Percentiles rank a stretch among this genome's conserved stretches.
Conservation (phyloP, 2,797 vertebrate species). For the Acipenser ruthenus region DNA sequence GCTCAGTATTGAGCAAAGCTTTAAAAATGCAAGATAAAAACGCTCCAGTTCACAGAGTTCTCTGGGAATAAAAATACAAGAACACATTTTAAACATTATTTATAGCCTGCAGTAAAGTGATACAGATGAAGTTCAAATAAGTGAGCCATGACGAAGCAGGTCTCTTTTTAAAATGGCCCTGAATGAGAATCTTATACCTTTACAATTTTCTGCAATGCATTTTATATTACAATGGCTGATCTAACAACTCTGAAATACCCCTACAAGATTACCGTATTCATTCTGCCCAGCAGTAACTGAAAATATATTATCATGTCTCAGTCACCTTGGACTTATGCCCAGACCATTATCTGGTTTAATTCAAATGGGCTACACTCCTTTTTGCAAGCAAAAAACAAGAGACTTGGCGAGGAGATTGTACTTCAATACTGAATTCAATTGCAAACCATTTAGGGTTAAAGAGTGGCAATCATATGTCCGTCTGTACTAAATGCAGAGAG, state of each 20-base stretch:
- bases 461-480: neutral
- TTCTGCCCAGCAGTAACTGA: neutral
- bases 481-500: too few relatives aligned
- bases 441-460: neutral
- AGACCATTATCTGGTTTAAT: conserved; percentile 1
- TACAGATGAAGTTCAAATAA: too few relatives aligned
- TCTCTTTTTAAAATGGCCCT: neutral
- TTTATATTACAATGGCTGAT: neutral
- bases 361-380: neutral
- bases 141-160: too few relatives aligned
- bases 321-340: neutral
- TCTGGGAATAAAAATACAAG: too few relatives aligned
- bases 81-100: too few relatives aligned
- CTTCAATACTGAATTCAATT: neutral
- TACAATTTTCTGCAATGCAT: neutral
- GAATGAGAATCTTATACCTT: neutral
- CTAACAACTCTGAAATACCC: neutral
- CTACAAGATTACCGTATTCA: neutral
- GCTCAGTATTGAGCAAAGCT: too few relatives aligned
- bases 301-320: neutral
- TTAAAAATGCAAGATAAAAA: too few relatives aligned
- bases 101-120: too few relatives aligned
- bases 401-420: neutral
- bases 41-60: too few relatives aligned
- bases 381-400: neutral